Evolutionary conservation across 1,140 invertebrate species (phyloP).

Genomic region (Probaryconus sp.): DNA sequence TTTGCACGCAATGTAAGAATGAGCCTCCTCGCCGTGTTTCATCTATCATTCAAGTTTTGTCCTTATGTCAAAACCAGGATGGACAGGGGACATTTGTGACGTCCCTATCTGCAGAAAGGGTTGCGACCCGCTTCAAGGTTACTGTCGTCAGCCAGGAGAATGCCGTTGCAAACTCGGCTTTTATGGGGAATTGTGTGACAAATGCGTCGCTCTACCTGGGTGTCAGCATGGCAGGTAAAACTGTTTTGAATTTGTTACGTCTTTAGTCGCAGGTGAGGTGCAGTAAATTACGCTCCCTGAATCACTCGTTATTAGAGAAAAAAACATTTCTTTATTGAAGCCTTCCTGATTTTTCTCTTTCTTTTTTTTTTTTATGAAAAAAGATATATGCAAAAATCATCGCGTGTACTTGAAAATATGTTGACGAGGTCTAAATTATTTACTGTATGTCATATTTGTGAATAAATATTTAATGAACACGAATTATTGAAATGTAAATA

Average conservation of each 20-base stretch:
- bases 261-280: not conserved
- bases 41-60: conserved; percentile 57
- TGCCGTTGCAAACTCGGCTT: conserved; percentile 90
- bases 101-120: conserved; percentile 93
- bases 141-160: conserved; percentile 91
- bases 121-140: conserved; percentile 95
- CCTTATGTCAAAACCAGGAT: conserved; percentile 77
- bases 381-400: no score
- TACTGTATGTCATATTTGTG: no score
- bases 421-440: no score
- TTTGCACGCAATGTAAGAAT: conserved; percentile 37
- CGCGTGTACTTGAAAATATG: no score
- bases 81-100: conserved; percentile 95
- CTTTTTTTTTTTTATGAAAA: no score
- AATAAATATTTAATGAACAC: no score
- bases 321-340: conserved; percentile 19
- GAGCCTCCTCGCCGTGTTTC: conserved; percentile 29
- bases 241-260: conserved; percentile 15
- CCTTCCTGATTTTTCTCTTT: not conserved
- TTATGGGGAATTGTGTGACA: conserved; percentile 89
- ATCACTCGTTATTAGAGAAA: conserved; percentile 38
- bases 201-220: conserved; percentile 90
- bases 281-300: conserved; percentile 38
- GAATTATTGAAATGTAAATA: no score
- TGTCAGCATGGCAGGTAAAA: conserved; percentile 86